phyloP scores from a whole-genome alignment of 2,113 vertebrate genomes.

The Mustelus asterias region DNA sequence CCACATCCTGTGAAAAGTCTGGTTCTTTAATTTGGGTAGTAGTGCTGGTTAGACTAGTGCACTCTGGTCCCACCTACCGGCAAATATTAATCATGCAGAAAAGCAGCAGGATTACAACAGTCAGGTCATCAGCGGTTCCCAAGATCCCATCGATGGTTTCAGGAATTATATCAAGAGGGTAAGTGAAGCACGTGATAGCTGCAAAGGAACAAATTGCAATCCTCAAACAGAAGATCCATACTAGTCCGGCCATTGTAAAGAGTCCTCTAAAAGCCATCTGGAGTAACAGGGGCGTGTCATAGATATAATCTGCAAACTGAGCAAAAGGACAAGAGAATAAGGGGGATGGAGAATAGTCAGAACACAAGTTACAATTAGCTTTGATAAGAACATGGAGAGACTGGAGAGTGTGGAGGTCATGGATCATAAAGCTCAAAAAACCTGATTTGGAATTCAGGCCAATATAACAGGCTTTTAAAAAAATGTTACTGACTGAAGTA shows the following conservation, averaged over 20 bases:
- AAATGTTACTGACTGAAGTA: neutral
- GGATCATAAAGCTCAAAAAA: neutral
- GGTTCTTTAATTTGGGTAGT: slow-evolving; percentile 45
- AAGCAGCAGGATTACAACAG: slow-evolving; percentile 66
- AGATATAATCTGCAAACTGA: slow-evolving; percentile 69
- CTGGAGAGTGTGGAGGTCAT: neutral
- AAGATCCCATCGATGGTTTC: slow-evolving; percentile 58
- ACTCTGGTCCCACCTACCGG: slow-evolving; percentile 61
- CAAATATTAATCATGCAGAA: slow-evolving; percentile 66
- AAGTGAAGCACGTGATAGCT: slow-evolving; percentile 56
- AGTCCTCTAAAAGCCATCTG: slow-evolving; percentile 52
- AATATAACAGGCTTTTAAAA: neutral
- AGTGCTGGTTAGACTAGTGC: slow-evolving; percentile 39
- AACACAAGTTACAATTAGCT: neutral
- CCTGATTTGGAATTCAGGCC: neutral
- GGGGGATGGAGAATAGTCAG: neutral
- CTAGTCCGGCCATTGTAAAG: slow-evolving; percentile 57
- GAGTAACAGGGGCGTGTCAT: slow-evolving; percentile 56
- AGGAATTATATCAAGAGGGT: slow-evolving; percentile 49
- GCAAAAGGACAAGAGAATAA: neutral
- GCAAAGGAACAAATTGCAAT: slow-evolving; percentile 64
- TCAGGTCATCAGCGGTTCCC: slow-evolving; percentile 60
- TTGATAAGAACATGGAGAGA: neutral
- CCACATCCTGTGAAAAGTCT: slow-evolving; percentile 43
- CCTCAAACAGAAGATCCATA: slow-evolving; percentile 65